phyloP scores from a whole-genome alignment of 2,888 invertebrate species.

The Holacanthella duospinosa region DNA sequence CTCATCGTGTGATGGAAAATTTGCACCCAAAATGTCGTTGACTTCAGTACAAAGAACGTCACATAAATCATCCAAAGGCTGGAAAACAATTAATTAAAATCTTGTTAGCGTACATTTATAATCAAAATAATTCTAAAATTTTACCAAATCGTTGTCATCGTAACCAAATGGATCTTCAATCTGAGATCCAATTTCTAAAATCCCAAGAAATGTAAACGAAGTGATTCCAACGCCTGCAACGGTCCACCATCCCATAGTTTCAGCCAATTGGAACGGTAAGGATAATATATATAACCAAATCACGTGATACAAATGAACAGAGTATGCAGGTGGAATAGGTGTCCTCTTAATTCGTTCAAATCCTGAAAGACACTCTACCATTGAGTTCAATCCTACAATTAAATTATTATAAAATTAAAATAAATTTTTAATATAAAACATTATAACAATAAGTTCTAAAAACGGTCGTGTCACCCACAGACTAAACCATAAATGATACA shows the following conservation, averaged over 20 bases:
- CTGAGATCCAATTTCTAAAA: slow-evolving; percentile 5
- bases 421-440: too few species aligned
- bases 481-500: too few species aligned
- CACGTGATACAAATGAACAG: slow-evolving; percentile 8
- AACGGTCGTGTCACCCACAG: too few species aligned
- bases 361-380: background rate
- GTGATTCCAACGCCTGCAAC: background rate
- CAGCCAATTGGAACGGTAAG: slow-evolving; percentile 5
- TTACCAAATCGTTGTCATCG: slow-evolving; percentile 6
- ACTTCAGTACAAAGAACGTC: background rate
- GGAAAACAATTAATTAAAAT: background rate
- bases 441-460: too few species aligned
- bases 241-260: slow-evolving; percentile 7
- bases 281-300: slow-evolving; percentile 8
- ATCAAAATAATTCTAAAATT: background rate
- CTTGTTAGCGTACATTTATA: too few species aligned
- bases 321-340: slow-evolving; percentile 7
- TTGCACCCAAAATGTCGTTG: background rate
- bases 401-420: background rate
- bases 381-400: background rate
- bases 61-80: slow-evolving; percentile 7
- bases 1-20: background rate
- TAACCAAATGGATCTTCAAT: slow-evolving; percentile 12
- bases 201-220: slow-evolving; percentile 2
- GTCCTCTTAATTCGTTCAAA: slow-evolving; percentile 6